Evolutionary conservation across 1,140 invertebrate genomes (phyloP).

Genomic region (Eupristina koningsbergeri): DNA sequence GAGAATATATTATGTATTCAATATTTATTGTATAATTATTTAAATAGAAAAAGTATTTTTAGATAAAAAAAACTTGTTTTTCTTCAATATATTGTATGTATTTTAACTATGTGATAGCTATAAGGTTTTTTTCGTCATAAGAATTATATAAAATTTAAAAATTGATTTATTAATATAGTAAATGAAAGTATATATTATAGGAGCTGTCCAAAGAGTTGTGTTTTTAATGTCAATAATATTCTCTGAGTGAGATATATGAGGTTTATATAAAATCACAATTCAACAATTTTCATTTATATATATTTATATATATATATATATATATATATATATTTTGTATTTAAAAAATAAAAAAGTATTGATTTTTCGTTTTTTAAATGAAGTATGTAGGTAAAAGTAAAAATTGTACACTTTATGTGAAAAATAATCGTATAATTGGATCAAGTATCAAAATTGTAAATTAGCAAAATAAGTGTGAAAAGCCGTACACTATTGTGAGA

Average conservation of each 20-base stretch:
- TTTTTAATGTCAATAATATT: constrained; percentile 47
- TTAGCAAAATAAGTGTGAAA: constrained; percentile 52
- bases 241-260: constrained; percentile 52
- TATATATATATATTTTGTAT: constrained; percentile 58
- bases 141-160: constrained; percentile 32
- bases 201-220: constrained; percentile 33
- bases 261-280: constrained; percentile 26
- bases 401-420: constrained; percentile 4
- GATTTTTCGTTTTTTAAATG: constrained; percentile 53
- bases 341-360: constrained; percentile 47
- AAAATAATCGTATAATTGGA: constrained; percentile 32
- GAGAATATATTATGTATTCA: too few species aligned
- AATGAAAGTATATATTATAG: constrained; percentile 53
- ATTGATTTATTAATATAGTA: constrained; percentile 52
- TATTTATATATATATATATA: constrained; percentile 50
- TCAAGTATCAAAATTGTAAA: constrained; percentile 48
- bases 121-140: not conserved
- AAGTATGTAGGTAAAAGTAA: not conserved
- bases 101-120: too few species aligned
- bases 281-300: constrained; percentile 49
- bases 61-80: too few species aligned
- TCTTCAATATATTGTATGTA: too few species aligned
- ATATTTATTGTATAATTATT: too few species aligned
- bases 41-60: too few species aligned
- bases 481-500: constrained; percentile 53